A percentile compares a stretch with the other conserved stretches of the same genome.
These are phyloP conservation scores for Patella vulgata DNA, from an alignment of 1,140 invertebrate genomes.

Conservation along the genomic window DNA sequence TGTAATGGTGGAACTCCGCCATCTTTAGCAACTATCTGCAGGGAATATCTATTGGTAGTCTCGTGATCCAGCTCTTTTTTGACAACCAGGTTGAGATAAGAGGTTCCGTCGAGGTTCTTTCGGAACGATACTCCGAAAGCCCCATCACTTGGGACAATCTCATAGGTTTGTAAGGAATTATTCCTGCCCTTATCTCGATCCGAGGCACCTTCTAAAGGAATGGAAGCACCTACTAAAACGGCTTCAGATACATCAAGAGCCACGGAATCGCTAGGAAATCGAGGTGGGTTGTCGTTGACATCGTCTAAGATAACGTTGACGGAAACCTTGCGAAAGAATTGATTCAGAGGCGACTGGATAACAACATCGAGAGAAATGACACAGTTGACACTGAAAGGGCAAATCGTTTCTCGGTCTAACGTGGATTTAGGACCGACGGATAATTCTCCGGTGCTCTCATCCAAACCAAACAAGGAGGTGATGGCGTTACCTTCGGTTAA, in stretches of 20 bases:
- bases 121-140: slow-evolving; percentile 23
- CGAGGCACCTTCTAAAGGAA: slow-evolving; percentile 69
- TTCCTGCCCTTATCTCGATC: slow-evolving; percentile 71
- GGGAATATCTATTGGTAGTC: slow-evolving; percentile 77
- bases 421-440: slow-evolving; percentile 8
- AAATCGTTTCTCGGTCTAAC: slow-evolving; percentile 41
- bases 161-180: slow-evolving; percentile 40
- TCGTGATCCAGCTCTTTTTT: slow-evolving; percentile 81
- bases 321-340: slow-evolving; percentile 32
- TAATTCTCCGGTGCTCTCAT: slow-evolving; percentile 32
- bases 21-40: slow-evolving; percentile 42
- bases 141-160: slow-evolving; percentile 25
- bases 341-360: slow-evolving; percentile 29
- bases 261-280: slow-evolving; percentile 70
- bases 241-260: slow-evolving; percentile 63
- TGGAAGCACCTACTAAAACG: slow-evolving; percentile 70
- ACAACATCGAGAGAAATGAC: slow-evolving; percentile 34
- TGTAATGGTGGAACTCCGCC: slow-evolving; percentile 67
- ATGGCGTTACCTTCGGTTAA: slow-evolving; percentile 24
- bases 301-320: slow-evolving; percentile 69
- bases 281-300: slow-evolving; percentile 92
- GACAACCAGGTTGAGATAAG: slow-evolving; percentile 33
- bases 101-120: slow-evolving; percentile 21
- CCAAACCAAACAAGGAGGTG: slow-evolving; percentile 31
- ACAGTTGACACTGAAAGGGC: slow-evolving; percentile 32